Evolutionary conservation across 2,888 invertebrate species (phyloP).

Genomic region (Ethmia dodecea): DNA sequence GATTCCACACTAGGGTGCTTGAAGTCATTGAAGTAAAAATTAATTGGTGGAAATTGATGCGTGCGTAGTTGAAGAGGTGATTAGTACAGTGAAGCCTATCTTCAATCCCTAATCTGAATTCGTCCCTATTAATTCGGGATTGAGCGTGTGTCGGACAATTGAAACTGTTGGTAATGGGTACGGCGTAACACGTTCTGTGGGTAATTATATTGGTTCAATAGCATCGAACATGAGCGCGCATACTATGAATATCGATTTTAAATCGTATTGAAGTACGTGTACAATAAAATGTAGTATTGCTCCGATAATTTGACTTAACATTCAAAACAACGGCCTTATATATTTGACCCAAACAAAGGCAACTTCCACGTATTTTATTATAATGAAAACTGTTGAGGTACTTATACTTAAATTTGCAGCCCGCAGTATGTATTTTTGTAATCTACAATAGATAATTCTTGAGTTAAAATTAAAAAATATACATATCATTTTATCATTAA

Average conservation of each 20-base stretch:
- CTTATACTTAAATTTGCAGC: too few relatives aligned
- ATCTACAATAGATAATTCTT: too few relatives aligned
- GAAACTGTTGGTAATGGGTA: constrained; percentile 48
- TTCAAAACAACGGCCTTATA: too few relatives aligned
- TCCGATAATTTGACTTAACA: not conserved
- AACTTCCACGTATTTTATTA: too few relatives aligned
- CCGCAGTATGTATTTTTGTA: too few relatives aligned
- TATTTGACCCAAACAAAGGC: not conserved
- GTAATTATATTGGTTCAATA: constrained; percentile 56
- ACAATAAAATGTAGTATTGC: not conserved
- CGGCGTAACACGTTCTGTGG: constrained; percentile 56
- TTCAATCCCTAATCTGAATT: constrained; percentile 45
- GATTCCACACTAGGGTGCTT: constrained; percentile 17
- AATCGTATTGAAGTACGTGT: not conserved
- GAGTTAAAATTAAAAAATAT: too few relatives aligned
- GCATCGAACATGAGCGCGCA: constrained; percentile 25
- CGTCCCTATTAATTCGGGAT: constrained; percentile 56
- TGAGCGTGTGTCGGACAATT: constrained; percentile 54
- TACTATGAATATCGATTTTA: not conserved
- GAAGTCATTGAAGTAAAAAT: constrained; percentile 25
- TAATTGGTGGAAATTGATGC: constrained; percentile 41
- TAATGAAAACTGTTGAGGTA: too few relatives aligned
- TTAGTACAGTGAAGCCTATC: constrained; percentile 50
- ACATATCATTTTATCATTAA: constrained; percentile 32
- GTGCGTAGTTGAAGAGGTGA: constrained; percentile 42